Conservation (phyloP, 2,113 vertebrate genomes). For the Mesoclemmys tuberculata region DNA sequence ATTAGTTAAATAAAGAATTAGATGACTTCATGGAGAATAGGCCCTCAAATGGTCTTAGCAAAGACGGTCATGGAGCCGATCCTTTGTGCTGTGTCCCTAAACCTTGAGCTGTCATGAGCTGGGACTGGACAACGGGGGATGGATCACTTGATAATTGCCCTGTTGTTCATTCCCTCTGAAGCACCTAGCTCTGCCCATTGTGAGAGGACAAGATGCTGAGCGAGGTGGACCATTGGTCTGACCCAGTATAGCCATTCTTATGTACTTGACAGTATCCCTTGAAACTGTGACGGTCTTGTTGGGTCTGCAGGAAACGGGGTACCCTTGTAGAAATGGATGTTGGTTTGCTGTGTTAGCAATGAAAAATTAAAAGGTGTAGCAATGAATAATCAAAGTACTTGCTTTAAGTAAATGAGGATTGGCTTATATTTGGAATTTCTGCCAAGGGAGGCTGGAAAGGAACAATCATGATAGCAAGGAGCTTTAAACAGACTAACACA, state of each 20-base stretch:
- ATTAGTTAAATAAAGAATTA: background rate
- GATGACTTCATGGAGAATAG: background rate
- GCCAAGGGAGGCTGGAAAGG: constrained; percentile 51
- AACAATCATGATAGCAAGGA: constrained; percentile 50
- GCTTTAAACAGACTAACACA: constrained; percentile 42
- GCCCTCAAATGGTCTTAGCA: background rate
- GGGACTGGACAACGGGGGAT: background rate
- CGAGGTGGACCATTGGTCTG: background rate
- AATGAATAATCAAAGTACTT: constrained; percentile 50
- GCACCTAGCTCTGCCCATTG: background rate
- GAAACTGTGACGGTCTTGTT: background rate
- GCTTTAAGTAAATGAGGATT: background rate
- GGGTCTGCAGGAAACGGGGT: background rate
- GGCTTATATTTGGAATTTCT: background rate
- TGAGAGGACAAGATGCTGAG: background rate
- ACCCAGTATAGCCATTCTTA: background rate
- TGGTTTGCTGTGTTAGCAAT: background rate
- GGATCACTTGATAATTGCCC: background rate
- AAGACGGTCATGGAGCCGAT: background rate
- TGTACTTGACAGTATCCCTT: background rate
- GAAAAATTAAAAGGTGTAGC: constrained; percentile 45
- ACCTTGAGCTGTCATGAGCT: background rate
- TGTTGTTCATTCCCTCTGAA: background rate
- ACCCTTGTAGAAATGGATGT: constrained; percentile 19
- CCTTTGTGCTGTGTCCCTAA: background rate